Percentiles rank a stretch among this genome's conserved stretches.
phyloP scores from a whole-genome alignment of 1,140 invertebrate species.

The Dinoponera quadriceps region DNA sequence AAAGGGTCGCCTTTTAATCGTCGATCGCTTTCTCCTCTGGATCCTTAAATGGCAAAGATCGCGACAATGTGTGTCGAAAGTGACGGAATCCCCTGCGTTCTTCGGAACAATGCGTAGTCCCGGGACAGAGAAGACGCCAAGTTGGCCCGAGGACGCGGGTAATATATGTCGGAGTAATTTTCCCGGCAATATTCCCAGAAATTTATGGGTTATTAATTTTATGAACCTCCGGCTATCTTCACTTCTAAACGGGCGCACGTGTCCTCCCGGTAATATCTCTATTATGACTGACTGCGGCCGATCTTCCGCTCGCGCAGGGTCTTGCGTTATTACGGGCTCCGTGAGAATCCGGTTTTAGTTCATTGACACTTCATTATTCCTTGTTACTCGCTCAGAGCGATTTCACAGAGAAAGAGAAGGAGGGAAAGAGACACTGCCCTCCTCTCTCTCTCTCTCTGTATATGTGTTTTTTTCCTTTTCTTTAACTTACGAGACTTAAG shows the following conservation, averaged over 20 bases:
- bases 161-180: conserved; percentile 71
- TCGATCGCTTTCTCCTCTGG: no score
- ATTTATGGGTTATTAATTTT: conserved; percentile 79
- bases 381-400: neutral
- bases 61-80: neutral
- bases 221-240: conserved; percentile 63
- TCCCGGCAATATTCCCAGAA: conserved; percentile 64
- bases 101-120: conserved; percentile 18
- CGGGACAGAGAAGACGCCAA: neutral
- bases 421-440: no score
- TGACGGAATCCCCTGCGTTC: neutral
- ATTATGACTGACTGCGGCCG: conserved; percentile 59
- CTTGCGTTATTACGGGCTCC: conserved; percentile 32
- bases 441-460: no score
- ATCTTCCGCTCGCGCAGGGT: conserved; percentile 35
- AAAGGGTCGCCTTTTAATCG: no score
- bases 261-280: conserved; percentile 67
- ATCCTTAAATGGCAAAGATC: no score
- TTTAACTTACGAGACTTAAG: no score
- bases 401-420: neutral
- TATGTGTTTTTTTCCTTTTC: no score
- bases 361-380: conserved; percentile 54
- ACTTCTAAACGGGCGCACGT: conserved; percentile 44
- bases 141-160: conserved; percentile 1
- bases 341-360: conserved; percentile 23